Base-by-base conservation (phyloP, 2,113 vertebrate genomes). In the Rana temporaria region DNA sequence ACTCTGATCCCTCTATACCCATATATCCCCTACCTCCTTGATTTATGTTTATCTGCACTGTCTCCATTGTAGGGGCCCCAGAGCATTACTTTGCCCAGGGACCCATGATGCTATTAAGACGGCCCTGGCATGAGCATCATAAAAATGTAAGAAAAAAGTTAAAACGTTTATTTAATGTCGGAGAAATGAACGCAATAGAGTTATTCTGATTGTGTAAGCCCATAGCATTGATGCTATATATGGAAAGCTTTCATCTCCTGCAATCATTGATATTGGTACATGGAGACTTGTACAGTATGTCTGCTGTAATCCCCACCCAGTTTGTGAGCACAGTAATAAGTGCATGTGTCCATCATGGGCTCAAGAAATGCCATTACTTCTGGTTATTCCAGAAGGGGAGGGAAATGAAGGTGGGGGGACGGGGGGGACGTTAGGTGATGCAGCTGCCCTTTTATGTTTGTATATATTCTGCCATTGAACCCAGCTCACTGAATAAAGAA, bases 231-330 rank as follows among this genome's bases (percentile, higher is more conserved):
- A 24, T 42, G 68, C 67, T 65, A 20, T 68, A 79, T 79, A 20
- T 55, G 26, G 63, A 12, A 67, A 78, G 48, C 52, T 66, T 24
- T 78, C 52, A 78, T 78, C 26, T 42, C 22, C 56, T 56, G n/a
- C 24, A 57, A 79, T 57, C 26, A 68, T 24, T 24, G 6, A 42
- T 59, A 59, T 34, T 67, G 42, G 18, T 32, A 57, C 62, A 57
- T 57, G 63, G 62, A 66, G 22, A 60, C 57, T 63, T 71, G 56
- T 72, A 73, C 57, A 70, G 68, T 52, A 59, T 75, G 62, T 67
- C 48, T 66, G 52, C 17, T 30, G 3, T 73, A 72, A 64, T 55
- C 57, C 79, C 68, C 59, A 56, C 79, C 70, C 20, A 57, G 74
- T 56, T 56, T 19, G 16, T 57, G 59, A 42, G 78, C 30, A 22